phyloP scores from a whole-genome alignment of 1,140 invertebrate genomes.

The Hylaeus volcanicus region DNA sequence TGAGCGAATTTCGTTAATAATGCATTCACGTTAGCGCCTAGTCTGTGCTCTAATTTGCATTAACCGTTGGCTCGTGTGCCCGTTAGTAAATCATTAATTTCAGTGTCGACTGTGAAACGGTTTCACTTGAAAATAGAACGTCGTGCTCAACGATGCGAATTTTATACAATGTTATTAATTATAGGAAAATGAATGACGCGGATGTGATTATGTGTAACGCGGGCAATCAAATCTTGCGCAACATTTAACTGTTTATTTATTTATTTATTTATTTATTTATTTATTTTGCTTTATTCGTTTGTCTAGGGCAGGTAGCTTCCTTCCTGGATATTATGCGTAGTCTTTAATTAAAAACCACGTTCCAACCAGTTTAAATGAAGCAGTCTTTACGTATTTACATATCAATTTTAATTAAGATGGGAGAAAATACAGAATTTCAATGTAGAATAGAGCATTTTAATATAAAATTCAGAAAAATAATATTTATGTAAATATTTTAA shows the following conservation, averaged over 20 bases:
- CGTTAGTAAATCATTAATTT: conserved; percentile 52
- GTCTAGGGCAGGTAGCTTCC: too few species aligned
- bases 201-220: not conserved
- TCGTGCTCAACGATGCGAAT: not conserved
- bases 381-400: too few species aligned
- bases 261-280: not conserved
- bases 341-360: too few species aligned
- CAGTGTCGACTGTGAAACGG: conserved; percentile 31
- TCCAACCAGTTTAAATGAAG: not conserved
- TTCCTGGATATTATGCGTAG: too few species aligned
- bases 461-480: too few species aligned
- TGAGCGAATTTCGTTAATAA: conserved; percentile 36
- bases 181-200: not conserved
- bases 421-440: too few species aligned
- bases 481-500: too few species aligned
- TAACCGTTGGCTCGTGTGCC: conserved; percentile 38
- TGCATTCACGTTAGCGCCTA: conserved; percentile 24
- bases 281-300: not conserved
- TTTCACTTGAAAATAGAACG: conserved; percentile 19
- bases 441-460: too few species aligned
- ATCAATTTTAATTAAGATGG: too few species aligned
- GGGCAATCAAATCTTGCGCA: not conserved
- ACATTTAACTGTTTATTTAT: too few species aligned
- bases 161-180: not conserved
- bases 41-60: conserved; percentile 51